Evolutionary conservation across 1,140 invertebrate species (phyloP), one percentile per base, ranked within the genome.

Genomic region (Drosophila funebris): DNA sequence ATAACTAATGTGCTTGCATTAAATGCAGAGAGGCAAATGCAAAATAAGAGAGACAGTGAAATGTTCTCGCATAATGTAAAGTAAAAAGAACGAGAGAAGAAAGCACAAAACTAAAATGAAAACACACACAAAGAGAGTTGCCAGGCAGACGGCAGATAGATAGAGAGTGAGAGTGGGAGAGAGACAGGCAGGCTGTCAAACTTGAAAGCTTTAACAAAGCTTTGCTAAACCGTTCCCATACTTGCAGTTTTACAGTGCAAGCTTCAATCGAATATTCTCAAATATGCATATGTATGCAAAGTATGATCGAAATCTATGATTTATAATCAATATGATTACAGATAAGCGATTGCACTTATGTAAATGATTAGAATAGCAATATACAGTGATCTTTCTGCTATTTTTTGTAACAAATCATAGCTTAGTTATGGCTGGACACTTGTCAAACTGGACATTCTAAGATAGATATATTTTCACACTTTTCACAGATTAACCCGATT

Each of bases 391-490:
- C 18, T 43, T 27, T 43, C 18, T 62, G 9, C 9, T 11, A 1
- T 9, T 33, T 9, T 33, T 11, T 11, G 8, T 11, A 9, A 3
- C 31, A 1, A 2, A 11, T 33, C 3, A 2, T 11, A 11, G 9
- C 3, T 9, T 11, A 11, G 9, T 11, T 33, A 9, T 33, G 3
- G 29, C 29, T 50, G 27, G 27, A 29, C 46, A 29, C 27, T 31
- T 29, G 27, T 7, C 27, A 31, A 13, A 1, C 14, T 50, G n/a
- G 11, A 29, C 11, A 6, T 48, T 22, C n/a, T 13, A 4, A 2
- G 7, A 18, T 20, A 31, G 7, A 41, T 36, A 31, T 50, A 74
- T 82, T 77, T 78, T 74, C 61, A 84, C 81, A 81, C 66, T 77
- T 85, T 37, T 46, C 53, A 18, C 22, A 44, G 27, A 44, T 57